phyloP scores from a whole-genome alignment of 2,888 invertebrate genomes.

The Hypomecis atomaria region DNA sequence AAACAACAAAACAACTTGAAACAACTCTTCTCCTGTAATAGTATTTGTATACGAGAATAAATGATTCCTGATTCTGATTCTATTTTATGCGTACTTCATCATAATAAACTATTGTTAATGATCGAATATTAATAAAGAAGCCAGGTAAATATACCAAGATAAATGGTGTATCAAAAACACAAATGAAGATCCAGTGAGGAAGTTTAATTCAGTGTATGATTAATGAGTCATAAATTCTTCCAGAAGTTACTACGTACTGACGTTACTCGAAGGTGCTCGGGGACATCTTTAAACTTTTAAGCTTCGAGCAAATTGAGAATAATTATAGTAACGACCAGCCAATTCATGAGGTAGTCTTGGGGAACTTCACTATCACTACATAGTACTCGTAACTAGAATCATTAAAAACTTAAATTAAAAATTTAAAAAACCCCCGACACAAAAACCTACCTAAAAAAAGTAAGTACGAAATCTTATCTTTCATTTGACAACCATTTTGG shows the following conservation, averaged over 20 bases:
- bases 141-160: constrained; percentile 5
- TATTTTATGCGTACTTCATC: no score
- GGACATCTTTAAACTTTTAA: constrained; percentile 13
- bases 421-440: no score
- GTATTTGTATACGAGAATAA: no score
- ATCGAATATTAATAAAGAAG: neutral
- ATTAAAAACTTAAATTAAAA: no score
- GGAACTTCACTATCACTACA: no score
- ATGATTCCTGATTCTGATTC: no score
- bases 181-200: constrained; percentile 10
- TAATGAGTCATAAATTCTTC: constrained; percentile 22
- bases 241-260: constrained; percentile 16
- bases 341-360: neutral
- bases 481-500: no score
- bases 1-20: no score
- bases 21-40: no score
- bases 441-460: no score
- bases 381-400: no score
- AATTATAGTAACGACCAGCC: constrained; percentile 11
- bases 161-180: constrained; percentile 4
- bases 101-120: neutral
- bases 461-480: no score
- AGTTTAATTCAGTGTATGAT: constrained; percentile 21
- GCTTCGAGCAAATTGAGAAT: constrained; percentile 18
- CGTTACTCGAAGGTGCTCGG: constrained; percentile 12